Conservation (phyloP, 1,140 invertebrate species). For the Drosophila aff. region DNA sequence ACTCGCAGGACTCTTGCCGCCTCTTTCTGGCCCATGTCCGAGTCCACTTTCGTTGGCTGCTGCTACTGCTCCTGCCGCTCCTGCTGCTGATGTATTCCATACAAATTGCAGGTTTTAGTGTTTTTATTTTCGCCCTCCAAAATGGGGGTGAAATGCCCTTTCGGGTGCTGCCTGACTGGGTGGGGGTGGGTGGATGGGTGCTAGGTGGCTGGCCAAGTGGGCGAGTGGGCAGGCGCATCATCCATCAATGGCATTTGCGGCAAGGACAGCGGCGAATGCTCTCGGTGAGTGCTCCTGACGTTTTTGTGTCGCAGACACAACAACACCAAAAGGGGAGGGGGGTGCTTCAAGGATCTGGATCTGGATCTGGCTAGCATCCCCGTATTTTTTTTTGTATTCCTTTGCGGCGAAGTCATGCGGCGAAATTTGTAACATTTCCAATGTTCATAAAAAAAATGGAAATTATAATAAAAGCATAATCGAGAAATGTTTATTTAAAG, state of each 20-base stretch:
- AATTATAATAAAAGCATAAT: constrained; percentile 1
- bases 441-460: constrained; percentile 30
- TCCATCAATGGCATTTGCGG: constrained; percentile 82
- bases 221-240: constrained; percentile 68
- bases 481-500: neutral
- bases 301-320: constrained; percentile 70
- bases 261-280: constrained; percentile 61
- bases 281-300: constrained; percentile 66
- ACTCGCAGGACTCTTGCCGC: constrained; percentile 44
- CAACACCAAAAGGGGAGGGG: constrained; percentile 17
- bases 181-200: neutral
- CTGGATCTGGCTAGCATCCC: constrained; percentile 30
- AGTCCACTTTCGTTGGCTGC: constrained; percentile 40
- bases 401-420: constrained; percentile 9
- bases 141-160: constrained; percentile 23
- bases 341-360: constrained; percentile 6
- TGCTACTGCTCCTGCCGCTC: constrained; percentile 16
- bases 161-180: neutral
- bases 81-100: constrained; percentile 76
- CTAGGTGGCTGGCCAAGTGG: constrained; percentile 2
- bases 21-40: constrained; percentile 63
- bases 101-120: constrained; percentile 81
- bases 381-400: neutral
- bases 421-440: constrained; percentile 54
- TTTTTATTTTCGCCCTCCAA: constrained; percentile 69